Evolutionary conservation across 2,113 vertebrate species (phyloP).

Genomic region (Raja brachyura): DNA sequence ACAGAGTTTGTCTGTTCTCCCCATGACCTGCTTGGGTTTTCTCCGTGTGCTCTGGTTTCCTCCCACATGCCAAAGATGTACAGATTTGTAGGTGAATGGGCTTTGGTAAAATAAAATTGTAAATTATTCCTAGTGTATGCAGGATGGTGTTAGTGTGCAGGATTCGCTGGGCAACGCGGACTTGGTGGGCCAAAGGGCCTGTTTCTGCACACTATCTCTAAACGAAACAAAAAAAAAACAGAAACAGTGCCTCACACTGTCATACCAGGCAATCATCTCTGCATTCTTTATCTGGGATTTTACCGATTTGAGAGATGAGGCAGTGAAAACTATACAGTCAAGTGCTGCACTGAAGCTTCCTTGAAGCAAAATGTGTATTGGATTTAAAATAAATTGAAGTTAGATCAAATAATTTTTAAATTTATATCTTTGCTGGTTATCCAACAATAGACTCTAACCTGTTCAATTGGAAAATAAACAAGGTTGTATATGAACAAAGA

Average conservation of each 20-base stretch:
- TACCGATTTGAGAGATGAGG: neutral
- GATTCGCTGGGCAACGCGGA: no score
- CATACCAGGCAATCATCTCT: neutral
- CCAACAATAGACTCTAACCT: neutral
- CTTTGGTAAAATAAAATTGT: no score
- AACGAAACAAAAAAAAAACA: no score
- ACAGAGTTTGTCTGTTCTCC: no score
- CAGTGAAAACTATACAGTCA: neutral
- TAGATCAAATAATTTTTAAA: neutral
- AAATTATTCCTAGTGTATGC: no score
- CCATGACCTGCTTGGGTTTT: no score
- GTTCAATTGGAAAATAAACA: conserved; percentile 4
- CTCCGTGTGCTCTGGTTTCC: no score
- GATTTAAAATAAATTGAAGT: neutral
- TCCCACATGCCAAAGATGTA: no score
- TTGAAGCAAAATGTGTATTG: neutral
- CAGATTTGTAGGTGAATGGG: no score
- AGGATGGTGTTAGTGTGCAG: no score
- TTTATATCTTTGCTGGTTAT: neutral
- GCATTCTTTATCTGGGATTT: neutral
- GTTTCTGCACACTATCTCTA: no score
- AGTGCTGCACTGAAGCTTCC: neutral
- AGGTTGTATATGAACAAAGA: neutral
- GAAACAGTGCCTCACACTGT: neutral
- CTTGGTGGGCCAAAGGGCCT: no score